A percentile compares a stretch with the other conserved stretches of the same genome.
phyloP scores from a whole-genome alignment of 2,113 vertebrate species.

The Petrocephalus zakoni region DNA sequence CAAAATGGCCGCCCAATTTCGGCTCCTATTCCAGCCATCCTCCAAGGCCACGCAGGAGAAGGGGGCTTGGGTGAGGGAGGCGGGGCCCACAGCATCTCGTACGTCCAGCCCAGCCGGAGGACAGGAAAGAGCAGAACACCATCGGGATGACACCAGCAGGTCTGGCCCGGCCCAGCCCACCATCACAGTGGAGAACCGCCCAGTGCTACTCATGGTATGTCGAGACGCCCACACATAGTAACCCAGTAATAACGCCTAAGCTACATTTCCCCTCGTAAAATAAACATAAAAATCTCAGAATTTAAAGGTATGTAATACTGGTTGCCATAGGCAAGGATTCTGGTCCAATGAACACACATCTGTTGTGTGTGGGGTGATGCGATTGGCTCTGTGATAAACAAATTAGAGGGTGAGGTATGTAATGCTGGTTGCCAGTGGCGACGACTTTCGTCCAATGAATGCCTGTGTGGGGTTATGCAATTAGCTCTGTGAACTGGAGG shows the following conservation, averaged over 20 bases:
- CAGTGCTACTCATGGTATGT: conserved; percentile 91
- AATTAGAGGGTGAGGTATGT: neutral
- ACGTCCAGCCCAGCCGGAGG: conserved; percentile 55
- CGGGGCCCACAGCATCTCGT: conserved; percentile 49
- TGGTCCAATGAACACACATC: neutral
- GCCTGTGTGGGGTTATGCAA: neutral
- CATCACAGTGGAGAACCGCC: conserved; percentile 87
- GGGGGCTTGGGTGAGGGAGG: neutral
- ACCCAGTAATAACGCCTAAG: neutral
- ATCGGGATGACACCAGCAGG: conserved; percentile 55
- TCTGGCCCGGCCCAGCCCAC: conserved; percentile 77
- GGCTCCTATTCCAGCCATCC: conserved; percentile 56
- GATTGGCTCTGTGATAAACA: neutral
- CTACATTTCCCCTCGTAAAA: neutral
- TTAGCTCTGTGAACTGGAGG: neutral
- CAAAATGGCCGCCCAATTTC: conserved; percentile 54
- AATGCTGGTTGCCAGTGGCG: neutral
- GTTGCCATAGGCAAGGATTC: neutral
- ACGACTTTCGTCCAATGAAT: neutral
- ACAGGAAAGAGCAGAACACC: conserved; percentile 64
- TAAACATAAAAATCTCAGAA: neutral
- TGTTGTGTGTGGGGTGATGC: neutral
- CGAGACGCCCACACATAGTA: neutral
- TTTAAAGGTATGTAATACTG: neutral
- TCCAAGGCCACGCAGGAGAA: conserved; percentile 28